phyloP scores from a whole-genome alignment of 1,140 invertebrate species.

The Pomacea maculata region DNA sequence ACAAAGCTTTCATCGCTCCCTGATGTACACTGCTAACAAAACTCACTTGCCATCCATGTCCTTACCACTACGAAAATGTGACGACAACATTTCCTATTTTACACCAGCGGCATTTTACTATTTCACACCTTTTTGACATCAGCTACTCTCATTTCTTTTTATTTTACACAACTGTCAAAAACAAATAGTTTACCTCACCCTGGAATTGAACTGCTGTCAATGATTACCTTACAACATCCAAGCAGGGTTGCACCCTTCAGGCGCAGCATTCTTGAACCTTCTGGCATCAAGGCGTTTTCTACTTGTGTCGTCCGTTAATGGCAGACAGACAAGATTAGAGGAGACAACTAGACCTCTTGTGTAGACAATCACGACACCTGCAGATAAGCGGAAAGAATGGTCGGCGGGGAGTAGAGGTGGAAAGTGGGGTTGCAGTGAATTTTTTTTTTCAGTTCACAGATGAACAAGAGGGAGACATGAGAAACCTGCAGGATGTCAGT shows the following conservation, averaged over 20 bases:
- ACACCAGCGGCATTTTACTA: too few species aligned
- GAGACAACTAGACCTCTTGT: too few species aligned
- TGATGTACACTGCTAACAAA: neutral
- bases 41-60: neutral
- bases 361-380: too few species aligned
- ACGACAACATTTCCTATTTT: too few species aligned
- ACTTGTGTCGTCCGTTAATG: neutral
- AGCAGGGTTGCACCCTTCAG: neutral
- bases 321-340: neutral
- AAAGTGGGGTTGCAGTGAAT: too few species aligned
- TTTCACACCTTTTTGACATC: neutral
- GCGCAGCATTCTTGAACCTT: constrained; percentile 6
- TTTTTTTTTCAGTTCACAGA: too few species aligned
- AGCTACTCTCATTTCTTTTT: neutral
- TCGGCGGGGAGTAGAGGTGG: too few species aligned
- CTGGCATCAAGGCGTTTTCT: neutral
- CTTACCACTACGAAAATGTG: too few species aligned
- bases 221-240: neutral
- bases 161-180: neutral
- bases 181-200: too few species aligned
- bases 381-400: too few species aligned
- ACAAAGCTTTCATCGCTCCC: neutral
- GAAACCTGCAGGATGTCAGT: too few species aligned
- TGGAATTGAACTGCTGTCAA: neutral
- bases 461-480: too few species aligned